These are phyloP conservation scores for Lagodon rhomboides DNA, from an alignment of 2,797 vertebrate species.

Conservation along the genomic window DNA sequence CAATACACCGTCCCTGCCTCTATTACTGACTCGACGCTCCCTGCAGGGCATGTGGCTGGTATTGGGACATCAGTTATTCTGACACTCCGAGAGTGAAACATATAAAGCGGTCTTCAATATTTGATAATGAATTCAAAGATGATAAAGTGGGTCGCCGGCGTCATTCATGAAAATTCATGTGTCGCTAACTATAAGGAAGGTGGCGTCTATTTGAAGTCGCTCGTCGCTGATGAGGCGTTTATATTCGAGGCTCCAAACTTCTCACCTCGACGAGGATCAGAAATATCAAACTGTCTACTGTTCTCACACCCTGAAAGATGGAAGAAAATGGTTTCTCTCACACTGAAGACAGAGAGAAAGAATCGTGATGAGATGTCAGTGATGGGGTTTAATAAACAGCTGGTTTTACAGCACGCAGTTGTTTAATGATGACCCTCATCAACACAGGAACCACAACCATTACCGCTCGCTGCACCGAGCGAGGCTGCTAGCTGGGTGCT, in stretches of 20 bases:
- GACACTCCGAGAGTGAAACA: slow-evolving; percentile 74
- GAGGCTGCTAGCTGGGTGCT: slow-evolving; percentile 61
- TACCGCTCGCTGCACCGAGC: slow-evolving; percentile 47
- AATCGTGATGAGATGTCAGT: not conserved
- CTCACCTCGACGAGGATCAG: slow-evolving; percentile 50
- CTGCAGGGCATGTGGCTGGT: slow-evolving; percentile 66
- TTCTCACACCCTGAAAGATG: slow-evolving; percentile 40
- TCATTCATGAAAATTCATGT: slow-evolving; percentile 66
- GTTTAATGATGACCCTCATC: slow-evolving; percentile 61
- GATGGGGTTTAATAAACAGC: slow-evolving; percentile 42
- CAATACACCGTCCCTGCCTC: slow-evolving; percentile 73
- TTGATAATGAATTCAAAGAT: slow-evolving; percentile 81
- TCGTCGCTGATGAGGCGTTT: slow-evolving; percentile 50
- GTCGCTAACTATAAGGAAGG: slow-evolving; percentile 53
- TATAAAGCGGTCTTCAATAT: slow-evolving; percentile 76
- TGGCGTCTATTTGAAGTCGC: slow-evolving; percentile 37
- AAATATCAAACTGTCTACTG: slow-evolving; percentile 32
- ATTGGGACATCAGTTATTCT: slow-evolving; percentile 80
- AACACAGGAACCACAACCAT: slow-evolving; percentile 42
- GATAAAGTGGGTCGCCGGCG: slow-evolving; percentile 65
- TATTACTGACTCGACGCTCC: slow-evolving; percentile 72
- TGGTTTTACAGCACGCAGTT: slow-evolving; percentile 38
- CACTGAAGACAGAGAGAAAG: not conserved
- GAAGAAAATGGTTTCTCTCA: not conserved
- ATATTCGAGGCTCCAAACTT: slow-evolving; percentile 60